A percentile compares a stretch with the other conserved stretches of the same genome.
phyloP scores from a whole-genome alignment of 2,113 vertebrate genomes.

The Trematocara macrostoma region DNA sequence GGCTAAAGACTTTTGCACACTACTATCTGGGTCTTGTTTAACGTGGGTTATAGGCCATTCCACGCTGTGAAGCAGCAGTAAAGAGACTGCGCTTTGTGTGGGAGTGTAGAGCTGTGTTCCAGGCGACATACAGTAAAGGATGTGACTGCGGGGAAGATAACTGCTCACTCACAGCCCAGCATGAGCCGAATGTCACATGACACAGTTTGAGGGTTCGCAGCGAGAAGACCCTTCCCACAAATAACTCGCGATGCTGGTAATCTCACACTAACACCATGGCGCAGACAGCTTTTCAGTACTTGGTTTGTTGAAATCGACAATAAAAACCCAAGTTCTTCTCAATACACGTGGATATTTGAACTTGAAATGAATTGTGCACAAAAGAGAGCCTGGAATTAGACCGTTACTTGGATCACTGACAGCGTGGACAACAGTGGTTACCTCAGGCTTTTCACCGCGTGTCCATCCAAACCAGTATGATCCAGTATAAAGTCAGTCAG shows the following conservation, averaged over 20 bases:
- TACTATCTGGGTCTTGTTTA: background rate
- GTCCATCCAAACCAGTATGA: background rate
- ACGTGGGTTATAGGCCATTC: background rate
- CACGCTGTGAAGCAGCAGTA: background rate
- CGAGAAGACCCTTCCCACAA: background rate
- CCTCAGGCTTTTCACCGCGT: background rate
- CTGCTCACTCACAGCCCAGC: background rate
- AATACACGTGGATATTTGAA: background rate
- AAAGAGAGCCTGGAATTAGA: background rate
- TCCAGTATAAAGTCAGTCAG: background rate
- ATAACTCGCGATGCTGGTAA: background rate
- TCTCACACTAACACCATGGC: background rate
- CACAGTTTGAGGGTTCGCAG: background rate
- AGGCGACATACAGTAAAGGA: constrained; percentile 8
- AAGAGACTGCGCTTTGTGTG: constrained; percentile 5
- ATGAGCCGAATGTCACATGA: constrained; percentile 33
- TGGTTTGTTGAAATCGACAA: background rate
- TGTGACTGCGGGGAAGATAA: background rate
- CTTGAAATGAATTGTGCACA: background rate
- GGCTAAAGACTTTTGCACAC: background rate
- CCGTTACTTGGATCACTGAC: background rate
- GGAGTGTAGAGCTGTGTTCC: background rate
- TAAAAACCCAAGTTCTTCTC: background rate
- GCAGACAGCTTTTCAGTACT: background rate
- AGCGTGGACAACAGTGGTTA: background rate